phyloP scores from a whole-genome alignment of 2,888 invertebrate genomes.

The Ptilodon capucinus region DNA sequence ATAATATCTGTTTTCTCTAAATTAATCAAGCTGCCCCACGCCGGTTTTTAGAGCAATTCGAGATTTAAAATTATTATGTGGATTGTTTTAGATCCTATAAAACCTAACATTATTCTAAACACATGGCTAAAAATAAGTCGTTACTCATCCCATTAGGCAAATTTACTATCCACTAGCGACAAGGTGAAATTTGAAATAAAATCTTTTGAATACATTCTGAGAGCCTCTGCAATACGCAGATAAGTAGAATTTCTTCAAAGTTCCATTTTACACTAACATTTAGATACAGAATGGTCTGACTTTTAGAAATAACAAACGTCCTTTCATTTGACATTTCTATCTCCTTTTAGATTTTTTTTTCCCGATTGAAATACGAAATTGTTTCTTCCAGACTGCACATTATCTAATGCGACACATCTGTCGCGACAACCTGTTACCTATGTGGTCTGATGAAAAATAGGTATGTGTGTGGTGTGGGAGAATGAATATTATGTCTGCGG shows the following conservation, averaged over 20 bases:
- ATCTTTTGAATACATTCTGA: background rate
- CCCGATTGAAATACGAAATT: background rate
- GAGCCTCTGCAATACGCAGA: too few relatives aligned
- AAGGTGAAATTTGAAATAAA: background rate
- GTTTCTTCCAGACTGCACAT: slow-evolving; percentile 2
- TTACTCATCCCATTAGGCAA: background rate
- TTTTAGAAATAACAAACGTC: background rate
- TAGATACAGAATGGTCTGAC: background rate
- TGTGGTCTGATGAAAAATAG: slow-evolving; percentile 24
- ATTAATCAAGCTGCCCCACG: slow-evolving; percentile 7
- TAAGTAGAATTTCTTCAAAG: background rate
- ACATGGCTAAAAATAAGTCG: background rate
- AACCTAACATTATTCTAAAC: background rate
- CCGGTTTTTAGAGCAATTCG: background rate
- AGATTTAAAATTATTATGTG: background rate
- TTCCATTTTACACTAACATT: background rate
- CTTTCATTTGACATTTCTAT: background rate
- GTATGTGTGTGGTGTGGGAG: slow-evolving; percentile 20
- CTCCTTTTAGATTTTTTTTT: background rate
- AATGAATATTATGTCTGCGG: slow-evolving; percentile 30
- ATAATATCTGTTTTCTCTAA: slow-evolving; percentile 9
- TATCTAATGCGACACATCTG: slow-evolving; percentile 28
- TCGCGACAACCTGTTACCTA: slow-evolving; percentile 45
- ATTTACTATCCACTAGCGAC: background rate
- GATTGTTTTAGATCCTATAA: background rate